Evolutionary conservation across 2,113 vertebrate genomes (phyloP).

Genomic region (Leiothrix lutea): DNA sequence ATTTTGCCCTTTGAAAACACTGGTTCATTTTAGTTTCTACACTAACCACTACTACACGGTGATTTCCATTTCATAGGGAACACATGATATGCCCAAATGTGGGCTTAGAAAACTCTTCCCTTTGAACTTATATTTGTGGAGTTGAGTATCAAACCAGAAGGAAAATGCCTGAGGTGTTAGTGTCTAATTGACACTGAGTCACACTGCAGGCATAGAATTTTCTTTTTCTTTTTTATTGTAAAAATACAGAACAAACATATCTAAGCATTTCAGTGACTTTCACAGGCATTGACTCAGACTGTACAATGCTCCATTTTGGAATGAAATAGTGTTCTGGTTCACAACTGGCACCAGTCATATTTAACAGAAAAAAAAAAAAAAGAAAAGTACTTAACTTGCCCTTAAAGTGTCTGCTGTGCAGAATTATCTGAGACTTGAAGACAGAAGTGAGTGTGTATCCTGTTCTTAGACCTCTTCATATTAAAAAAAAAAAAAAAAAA

Average conservation of each 20-base stretch:
- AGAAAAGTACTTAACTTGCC: not conserved
- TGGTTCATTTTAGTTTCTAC: not conserved
- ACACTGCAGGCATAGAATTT: not conserved
- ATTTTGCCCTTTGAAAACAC: not conserved
- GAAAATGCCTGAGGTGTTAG: slow-evolving; percentile 27
- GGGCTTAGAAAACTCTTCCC: not conserved
- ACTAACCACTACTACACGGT: not conserved
- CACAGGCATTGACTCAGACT: not conserved
- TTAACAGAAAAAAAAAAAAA: not conserved
- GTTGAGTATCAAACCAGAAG: slow-evolving; percentile 11
- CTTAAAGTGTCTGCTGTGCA: not conserved
- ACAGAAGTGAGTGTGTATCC: rapidly evolving
- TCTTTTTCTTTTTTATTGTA: not conserved
- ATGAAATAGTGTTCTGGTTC: not conserved
- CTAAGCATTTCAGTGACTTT: not conserved
- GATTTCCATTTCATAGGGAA: slow-evolving; percentile 38
- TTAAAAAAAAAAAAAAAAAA: no score
- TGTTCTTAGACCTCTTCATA: not conserved
- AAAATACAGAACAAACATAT: slow-evolving; percentile 5
- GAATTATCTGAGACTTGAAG: not conserved
- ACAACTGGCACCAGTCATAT: not conserved
- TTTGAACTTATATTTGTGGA: slow-evolving; percentile 5
- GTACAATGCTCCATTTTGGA: not conserved
- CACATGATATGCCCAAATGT: not conserved
- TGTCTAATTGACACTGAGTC: slow-evolving; percentile 43